Conservation (phyloP, 2,797 vertebrate species). For the Xenopus petersii region DNA sequence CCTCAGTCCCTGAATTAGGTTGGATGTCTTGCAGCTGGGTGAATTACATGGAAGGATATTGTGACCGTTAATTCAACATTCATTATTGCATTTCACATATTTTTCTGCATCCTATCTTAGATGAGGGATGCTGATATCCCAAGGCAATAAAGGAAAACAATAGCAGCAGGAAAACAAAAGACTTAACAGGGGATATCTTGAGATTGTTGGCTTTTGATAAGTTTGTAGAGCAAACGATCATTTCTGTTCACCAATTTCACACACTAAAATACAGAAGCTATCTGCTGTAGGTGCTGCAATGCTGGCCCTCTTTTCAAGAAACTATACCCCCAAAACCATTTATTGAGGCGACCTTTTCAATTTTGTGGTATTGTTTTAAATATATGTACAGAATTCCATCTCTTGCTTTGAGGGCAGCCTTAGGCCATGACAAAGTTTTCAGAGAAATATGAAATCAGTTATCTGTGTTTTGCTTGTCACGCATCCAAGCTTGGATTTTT, state of each 20-base stretch:
- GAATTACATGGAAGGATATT: constrained; percentile 51
- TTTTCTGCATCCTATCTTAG: not conserved
- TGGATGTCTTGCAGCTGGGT: constrained; percentile 46
- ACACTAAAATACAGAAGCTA: not conserved
- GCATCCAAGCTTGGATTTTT: constrained; percentile 95
- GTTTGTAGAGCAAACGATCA: too few relatives aligned
- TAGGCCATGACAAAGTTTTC: not conserved
- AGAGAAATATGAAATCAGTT: constrained; percentile 51
- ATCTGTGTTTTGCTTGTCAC: constrained; percentile 81
- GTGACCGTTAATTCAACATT: constrained; percentile 46
- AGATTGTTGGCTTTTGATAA: constrained; percentile 5
- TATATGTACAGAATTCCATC: constrained; percentile 41
- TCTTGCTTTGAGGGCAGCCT: constrained; percentile 6
- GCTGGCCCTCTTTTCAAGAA: constrained; percentile 32
- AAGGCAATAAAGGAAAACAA: constrained; percentile 50
- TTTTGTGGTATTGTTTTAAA: constrained; percentile 30
- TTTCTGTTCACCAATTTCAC: not conserved
- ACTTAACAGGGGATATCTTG: not conserved
- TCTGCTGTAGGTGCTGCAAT: not conserved
- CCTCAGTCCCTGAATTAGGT: constrained; percentile 66
- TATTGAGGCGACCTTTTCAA: constrained; percentile 2
- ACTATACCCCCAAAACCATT: constrained; percentile 23
- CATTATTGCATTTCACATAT: constrained; percentile 7
- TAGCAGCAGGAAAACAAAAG: constrained; percentile 27
- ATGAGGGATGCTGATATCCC: constrained; percentile 30